These are phyloP conservation scores for Channallabes apus DNA, from an alignment of 2,797 vertebrate genomes.

Conservation along the genomic window DNA sequence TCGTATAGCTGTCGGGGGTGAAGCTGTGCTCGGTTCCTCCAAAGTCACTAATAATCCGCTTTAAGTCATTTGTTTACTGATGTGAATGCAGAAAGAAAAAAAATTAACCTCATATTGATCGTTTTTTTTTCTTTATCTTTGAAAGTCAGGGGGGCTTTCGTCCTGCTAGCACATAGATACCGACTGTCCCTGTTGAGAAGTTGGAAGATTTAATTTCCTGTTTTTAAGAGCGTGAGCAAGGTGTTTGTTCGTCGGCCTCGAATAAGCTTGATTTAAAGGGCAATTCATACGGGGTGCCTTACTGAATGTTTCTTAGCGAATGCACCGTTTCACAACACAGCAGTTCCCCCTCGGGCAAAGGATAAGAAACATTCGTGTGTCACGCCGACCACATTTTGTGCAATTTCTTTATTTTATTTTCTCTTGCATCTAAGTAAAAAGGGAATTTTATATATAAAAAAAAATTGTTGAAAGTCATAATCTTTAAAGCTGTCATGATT, in stretches of 20 bases:
- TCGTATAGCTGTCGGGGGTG: neutral
- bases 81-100: neutral
- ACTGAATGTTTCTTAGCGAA: neutral
- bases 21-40: neutral
- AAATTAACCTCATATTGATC: neutral
- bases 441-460: neutral
- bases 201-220: constrained; percentile 9
- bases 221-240: neutral
- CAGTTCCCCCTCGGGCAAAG: neutral
- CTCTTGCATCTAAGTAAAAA: neutral
- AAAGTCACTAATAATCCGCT: neutral
- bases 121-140: neutral
- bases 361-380: neutral
- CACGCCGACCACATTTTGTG: neutral
- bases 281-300: neutral
- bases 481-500: neutral
- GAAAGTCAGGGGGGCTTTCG: neutral
- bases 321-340: neutral
- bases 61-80: neutral
- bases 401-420: neutral
- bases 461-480: neutral
- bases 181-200: neutral
- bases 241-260: constrained; percentile 4
- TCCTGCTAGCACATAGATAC: neutral
- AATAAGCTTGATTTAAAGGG: constrained; percentile 8